Evolutionary conservation across 1,140 invertebrate species (phyloP).

Genomic region (Orius insidiosus): DNA sequence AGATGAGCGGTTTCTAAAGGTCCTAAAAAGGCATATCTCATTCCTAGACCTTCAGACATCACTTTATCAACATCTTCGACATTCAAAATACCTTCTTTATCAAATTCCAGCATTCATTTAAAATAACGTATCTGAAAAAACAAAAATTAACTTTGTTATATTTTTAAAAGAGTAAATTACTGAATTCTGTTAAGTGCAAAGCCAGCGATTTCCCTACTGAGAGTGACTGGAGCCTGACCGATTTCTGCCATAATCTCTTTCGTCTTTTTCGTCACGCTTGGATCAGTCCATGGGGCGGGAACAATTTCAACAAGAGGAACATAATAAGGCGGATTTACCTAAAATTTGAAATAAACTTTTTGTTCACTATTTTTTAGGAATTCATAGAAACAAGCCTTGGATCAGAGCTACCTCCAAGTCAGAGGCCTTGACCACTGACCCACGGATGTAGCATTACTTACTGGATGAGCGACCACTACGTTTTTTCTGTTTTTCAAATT

Average conservation of each 20-base stretch:
- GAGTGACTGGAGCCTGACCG: constrained; percentile 72
- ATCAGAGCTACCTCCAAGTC: too few relatives aligned
- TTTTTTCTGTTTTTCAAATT: constrained; percentile 58
- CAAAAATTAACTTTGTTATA: background rate
- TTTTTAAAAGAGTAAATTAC: constrained; percentile 25
- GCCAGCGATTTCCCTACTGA: constrained; percentile 74
- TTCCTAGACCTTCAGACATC: constrained; percentile 85
- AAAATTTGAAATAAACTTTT: background rate
- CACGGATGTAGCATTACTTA: too few relatives aligned
- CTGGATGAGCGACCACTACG: constrained; percentile 73
- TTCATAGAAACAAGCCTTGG: too few relatives aligned
- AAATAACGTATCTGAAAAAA: constrained; percentile 61
- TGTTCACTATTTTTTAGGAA: too few relatives aligned
- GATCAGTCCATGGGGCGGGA: constrained; percentile 74
- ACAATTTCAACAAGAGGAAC: constrained; percentile 87
- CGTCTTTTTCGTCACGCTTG: constrained; percentile 42
- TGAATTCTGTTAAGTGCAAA: constrained; percentile 91
- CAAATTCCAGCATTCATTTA: constrained; percentile 83
- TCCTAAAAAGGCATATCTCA: constrained; percentile 88
- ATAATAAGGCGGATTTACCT: constrained; percentile 92
- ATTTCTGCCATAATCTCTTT: constrained; percentile 69
- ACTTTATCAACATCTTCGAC: constrained; percentile 84
- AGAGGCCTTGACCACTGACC: too few relatives aligned
- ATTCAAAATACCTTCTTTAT: constrained; percentile 65
- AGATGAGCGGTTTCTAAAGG: constrained; percentile 86